Base-by-base conservation (phyloP, 1,140 invertebrate genomes). In the Notospermus geniculatus region DNA sequence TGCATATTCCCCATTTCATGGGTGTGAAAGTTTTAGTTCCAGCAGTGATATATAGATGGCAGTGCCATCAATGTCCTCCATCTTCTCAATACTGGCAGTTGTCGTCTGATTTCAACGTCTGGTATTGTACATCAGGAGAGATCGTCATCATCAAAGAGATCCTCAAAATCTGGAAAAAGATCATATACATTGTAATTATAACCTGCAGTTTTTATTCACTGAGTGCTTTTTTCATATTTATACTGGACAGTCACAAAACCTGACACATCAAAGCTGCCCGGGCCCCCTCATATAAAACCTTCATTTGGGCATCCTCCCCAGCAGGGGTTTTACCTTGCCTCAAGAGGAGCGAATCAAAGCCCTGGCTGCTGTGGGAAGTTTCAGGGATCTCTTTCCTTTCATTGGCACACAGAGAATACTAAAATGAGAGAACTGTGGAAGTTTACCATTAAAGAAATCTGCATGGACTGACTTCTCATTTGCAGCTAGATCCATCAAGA, bases 381-480 rank as follows among this genome's bases (percentile, higher is more conserved):
- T 39, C 32, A 11, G 11, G n/a, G 13, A 15, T 30, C 25, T 25
- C 22, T 4, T 43, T 4, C 9, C 2, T 9, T 41, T n/a, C n/a
- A n/a, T n/a, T n/a, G n/a, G n/a, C n/a, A n/a, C n/a, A n/a, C n/a
- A n/a, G n/a, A n/a, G n/a, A 25, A 22, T 62, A 5, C 60, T n/a
- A 30, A 45, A 13, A 46, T 52, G 27, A 57, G 11, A 11, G 11
- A n/a, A n/a, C n/a, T n/a, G n/a, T 23, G 9, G 15, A 2, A 54
- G 55, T 60, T 67, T 66, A 77, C 76, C 90, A 85, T 95, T 95
- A 72, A 89, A 94, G 76, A 95, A 95, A 76, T 95, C 92, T 23
- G 88, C 87, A 85, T 96, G 92, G 0, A 96, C 91, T 62, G 91
- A 91, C 79, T 94, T 95, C 74, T 95, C 92, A 82, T 93, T 94